Percentiles rank a stretch among this genome's conserved stretches.
phyloP scores from a whole-genome alignment of 2,797 vertebrate genomes.

The Dallia pectoralis region DNA sequence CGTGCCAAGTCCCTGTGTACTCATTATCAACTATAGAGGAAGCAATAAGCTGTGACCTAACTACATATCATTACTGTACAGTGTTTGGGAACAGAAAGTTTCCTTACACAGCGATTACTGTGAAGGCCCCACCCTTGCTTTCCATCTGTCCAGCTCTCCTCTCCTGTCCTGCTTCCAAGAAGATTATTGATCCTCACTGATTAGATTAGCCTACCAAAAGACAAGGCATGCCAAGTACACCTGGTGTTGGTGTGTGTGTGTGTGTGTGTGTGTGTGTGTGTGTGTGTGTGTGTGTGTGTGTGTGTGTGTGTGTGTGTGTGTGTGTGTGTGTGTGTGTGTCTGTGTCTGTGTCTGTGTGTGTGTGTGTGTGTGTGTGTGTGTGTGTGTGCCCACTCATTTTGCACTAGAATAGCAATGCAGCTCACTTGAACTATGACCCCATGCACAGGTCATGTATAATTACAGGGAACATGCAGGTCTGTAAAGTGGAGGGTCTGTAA shows the following conservation, averaged over 20 bases:
- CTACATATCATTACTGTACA: constrained; percentile 6
- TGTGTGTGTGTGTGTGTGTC: background rate
- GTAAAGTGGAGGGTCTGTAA: background rate
- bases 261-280: background rate
- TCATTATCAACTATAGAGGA: constrained; percentile 3
- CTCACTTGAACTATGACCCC: background rate
- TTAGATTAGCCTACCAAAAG: too few relatives aligned
- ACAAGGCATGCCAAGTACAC: too few relatives aligned
- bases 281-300: background rate
- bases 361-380: background rate
- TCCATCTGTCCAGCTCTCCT: background rate
- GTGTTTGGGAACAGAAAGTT: background rate
- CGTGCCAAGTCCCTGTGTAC: constrained; percentile 1
- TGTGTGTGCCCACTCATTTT: background rate
- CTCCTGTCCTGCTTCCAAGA: background rate
- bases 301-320: background rate
- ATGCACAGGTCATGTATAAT: background rate
- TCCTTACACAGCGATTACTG: background rate
- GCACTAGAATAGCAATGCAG: too few relatives aligned
- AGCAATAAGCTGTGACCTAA: constrained; percentile 18
- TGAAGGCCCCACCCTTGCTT: background rate
- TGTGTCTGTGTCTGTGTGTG: background rate
- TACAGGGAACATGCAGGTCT: background rate
- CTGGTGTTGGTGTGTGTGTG: too few relatives aligned
- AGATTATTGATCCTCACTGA: background rate